Evolutionary conservation across 2,797 vertebrate species (phyloP), one percentile per base, ranked within the genome.

Genomic region (Eulemur albifrons): DNA sequence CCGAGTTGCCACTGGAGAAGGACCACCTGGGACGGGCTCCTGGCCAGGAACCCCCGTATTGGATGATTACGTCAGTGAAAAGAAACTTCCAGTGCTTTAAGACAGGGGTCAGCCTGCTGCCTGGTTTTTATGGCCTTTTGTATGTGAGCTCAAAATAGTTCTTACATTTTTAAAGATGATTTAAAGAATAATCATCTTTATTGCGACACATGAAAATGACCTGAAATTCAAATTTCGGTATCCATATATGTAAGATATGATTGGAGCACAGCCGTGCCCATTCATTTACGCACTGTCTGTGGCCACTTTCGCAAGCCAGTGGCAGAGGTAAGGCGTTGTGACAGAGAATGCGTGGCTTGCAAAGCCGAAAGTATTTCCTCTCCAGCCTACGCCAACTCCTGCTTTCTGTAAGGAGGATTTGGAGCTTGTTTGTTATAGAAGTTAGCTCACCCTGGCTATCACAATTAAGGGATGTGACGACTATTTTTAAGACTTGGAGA

Each of bases 401-500:
- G 32, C 13, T 65, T 40, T 18, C 67, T 67, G 32, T 54, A 65
- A 38, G 65, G 52, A 61, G 43, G 50, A 32, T 69, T 69, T 84
- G 27, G 61, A 38, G 38, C 9, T 59, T 86, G 54, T 65, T 35
- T 54, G 9, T 48, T 65, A 15, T 10, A 63, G 45, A 85, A 70
- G 20, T 61, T 79, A 84, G 43, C 50, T 92, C 86, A 25, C 21
- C n/a, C 25, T 48, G 65, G 80, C 11, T 65, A 59, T 85, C 35
- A 54, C 73, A 85, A 48, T 30, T 70, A 85, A 88, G 57, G 30
- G n/a, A 13, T 17, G 63, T 48, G 75, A 76, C 14, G 43, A 76
- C 30, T 65, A 52, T 12, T 91, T 84, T 20, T 63, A 95, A 91
- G 43, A 84, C 72, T 90, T 90, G 20, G 35, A 75, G 65, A 14